A percentile compares a stretch with the other conserved stretches of the same genome.
These are phyloP conservation scores for Melanerpes formicivorus DNA, from an alignment of 2,113 vertebrate genomes.

Conservation along the genomic window DNA sequence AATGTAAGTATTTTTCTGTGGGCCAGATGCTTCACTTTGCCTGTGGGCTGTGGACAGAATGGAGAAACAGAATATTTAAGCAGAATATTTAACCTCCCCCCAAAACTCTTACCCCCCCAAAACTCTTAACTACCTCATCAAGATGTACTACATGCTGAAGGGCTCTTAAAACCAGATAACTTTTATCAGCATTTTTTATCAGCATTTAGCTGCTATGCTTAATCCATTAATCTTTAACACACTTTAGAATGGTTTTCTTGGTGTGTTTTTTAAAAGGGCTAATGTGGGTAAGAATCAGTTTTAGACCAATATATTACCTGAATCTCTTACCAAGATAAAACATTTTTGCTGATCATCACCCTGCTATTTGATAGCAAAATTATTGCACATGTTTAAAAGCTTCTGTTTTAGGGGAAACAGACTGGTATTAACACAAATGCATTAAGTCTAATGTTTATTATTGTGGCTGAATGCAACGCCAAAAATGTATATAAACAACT, in stretches of 20 bases:
- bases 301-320: conserved; percentile 1
- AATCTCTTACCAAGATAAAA: conserved; percentile 9
- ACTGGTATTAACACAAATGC: neutral
- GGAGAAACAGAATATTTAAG: neutral
- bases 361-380: conserved; percentile 4
- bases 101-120: neutral
- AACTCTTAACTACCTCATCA: neutral
- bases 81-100: too few relatives aligned
- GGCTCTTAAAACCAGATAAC: neutral
- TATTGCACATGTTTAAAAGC: neutral
- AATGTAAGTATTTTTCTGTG: accelerated
- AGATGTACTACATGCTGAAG: neutral
- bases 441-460: neutral
- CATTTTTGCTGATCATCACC: neutral
- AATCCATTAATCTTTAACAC: neutral
- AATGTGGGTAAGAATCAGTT: neutral
- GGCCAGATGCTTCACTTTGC: neutral
- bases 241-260: conserved; percentile 8
- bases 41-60: neutral
- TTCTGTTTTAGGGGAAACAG: neutral
- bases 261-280: conserved; percentile 33
- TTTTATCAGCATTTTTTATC: neutral
- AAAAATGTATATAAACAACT: neutral
- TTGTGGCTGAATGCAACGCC: neutral
- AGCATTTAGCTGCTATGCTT: neutral